phyloP scores from a whole-genome alignment of 2,797 vertebrate genomes.

The Bryconaethiops microstoma region DNA sequence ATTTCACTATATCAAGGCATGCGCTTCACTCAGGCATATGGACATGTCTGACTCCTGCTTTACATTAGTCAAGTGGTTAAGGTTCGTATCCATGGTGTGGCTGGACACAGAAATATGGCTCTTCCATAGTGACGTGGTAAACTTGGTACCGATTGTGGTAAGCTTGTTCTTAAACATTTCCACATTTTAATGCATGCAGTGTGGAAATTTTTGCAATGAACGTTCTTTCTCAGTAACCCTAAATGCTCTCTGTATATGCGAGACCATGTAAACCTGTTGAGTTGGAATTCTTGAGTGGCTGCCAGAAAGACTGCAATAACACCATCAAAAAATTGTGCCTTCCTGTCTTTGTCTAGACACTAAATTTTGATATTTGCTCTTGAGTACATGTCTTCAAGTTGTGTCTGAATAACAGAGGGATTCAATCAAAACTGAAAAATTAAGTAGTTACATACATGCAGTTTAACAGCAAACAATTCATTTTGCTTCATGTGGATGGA shows the following conservation, averaged over 20 bases:
- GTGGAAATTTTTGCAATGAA: background rate
- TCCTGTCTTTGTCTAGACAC: background rate
- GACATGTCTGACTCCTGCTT: conserved; percentile 6
- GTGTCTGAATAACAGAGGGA: background rate
- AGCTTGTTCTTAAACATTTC: background rate
- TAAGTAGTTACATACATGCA: too few species aligned
- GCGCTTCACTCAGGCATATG: background rate
- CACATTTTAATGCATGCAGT: background rate
- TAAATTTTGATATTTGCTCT: background rate
- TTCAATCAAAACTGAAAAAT: background rate
- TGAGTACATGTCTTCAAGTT: background rate
- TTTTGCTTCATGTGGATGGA: too few species aligned
- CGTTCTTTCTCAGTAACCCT: background rate
- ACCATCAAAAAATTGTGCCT: background rate
- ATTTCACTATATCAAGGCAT: conserved; percentile 19
- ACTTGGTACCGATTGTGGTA: background rate
- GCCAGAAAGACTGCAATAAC: background rate
- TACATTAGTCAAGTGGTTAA: conserved; percentile 7
- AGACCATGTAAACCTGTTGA: conserved; percentile 22
- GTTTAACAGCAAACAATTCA: too few species aligned
- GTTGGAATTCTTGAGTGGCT: conserved; percentile 2
- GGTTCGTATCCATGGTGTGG: background rate
- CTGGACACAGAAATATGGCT: conserved; percentile 43
- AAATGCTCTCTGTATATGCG: background rate
- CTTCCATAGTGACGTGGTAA: conserved; percentile 17